These are phyloP conservation scores for Neoseiulus cucumeris DNA, from an alignment of 1,140 invertebrate genomes.

Conservation along the genomic window DNA sequence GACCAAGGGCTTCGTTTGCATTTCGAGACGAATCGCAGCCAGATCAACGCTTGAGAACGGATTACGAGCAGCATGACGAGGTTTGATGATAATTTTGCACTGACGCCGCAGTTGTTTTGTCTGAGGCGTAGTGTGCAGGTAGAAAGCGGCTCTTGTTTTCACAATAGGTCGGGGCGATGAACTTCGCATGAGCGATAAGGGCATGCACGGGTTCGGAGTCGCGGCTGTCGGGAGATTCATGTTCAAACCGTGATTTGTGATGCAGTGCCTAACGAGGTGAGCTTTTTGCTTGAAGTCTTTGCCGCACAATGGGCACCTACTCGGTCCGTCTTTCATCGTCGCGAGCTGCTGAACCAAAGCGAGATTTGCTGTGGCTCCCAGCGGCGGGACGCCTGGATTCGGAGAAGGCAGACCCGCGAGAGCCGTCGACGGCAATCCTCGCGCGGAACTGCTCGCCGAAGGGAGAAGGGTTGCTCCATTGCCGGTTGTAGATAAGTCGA, in stretches of 20 bases:
- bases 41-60: constrained; percentile 69
- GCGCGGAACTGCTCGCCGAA: neutral
- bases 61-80: constrained; percentile 60
- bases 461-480: neutral
- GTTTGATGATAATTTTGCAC: constrained; percentile 51
- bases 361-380: constrained; percentile 7
- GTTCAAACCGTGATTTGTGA: constrained; percentile 59
- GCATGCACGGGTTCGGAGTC: neutral
- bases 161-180: constrained; percentile 65
- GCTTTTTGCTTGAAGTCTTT: constrained; percentile 75
- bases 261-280: constrained; percentile 72
- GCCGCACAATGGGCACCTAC: constrained; percentile 19
- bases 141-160: constrained; percentile 90
- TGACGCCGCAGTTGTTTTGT: constrained; percentile 65
- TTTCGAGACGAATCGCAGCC: constrained; percentile 36
- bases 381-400: constrained; percentile 6
- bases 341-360: constrained; percentile 10
- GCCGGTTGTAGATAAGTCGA: neutral
- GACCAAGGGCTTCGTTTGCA: constrained; percentile 24
- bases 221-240: constrained; percentile 9
- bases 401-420: neutral
- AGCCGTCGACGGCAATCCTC: neutral
- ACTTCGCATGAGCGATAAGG: neutral
- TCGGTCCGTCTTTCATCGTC: neutral
- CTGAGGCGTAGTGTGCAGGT: constrained; percentile 62